Evolutionary conservation across 2,888 invertebrate genomes (phyloP).

Genomic region (Lepidochitona cinerea): DNA sequence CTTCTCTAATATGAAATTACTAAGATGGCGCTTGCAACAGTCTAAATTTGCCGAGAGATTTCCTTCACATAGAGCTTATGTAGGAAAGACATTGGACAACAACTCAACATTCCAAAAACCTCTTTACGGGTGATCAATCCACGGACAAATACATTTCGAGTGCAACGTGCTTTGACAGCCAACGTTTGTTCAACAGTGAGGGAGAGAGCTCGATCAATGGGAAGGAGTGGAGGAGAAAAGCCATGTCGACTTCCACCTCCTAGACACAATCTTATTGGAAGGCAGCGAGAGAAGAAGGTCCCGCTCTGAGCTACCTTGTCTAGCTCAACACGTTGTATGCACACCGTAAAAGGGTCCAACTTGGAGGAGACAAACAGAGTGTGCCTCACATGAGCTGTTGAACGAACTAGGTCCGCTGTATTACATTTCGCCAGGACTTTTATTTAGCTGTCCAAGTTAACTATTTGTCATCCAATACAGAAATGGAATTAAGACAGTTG

Average conservation of each 20-base stretch:
- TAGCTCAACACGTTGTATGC: too few relatives aligned
- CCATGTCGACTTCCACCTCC: neutral
- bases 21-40: constrained; percentile 3
- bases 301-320: neutral
- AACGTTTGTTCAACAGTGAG: neutral
- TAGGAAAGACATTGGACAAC: neutral
- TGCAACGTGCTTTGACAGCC: neutral
- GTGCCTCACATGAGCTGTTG: neutral
- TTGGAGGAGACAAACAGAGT: too few relatives aligned
- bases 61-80: neutral
- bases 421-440: neutral
- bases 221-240: neutral
- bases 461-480: too few relatives aligned
- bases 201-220: neutral
- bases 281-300: neutral
- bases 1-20: neutral
- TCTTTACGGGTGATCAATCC: constrained; percentile 5
- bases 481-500: neutral
- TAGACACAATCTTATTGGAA: neutral
- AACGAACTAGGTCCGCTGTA: neutral
- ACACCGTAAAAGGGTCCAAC: neutral
- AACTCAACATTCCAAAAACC: neutral
- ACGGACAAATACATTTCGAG: neutral
- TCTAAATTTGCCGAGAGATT: constrained; percentile 7
- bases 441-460: too few relatives aligned